Conservation (phyloP, 2,797 vertebrate species). For the Anableps anableps region DNA sequence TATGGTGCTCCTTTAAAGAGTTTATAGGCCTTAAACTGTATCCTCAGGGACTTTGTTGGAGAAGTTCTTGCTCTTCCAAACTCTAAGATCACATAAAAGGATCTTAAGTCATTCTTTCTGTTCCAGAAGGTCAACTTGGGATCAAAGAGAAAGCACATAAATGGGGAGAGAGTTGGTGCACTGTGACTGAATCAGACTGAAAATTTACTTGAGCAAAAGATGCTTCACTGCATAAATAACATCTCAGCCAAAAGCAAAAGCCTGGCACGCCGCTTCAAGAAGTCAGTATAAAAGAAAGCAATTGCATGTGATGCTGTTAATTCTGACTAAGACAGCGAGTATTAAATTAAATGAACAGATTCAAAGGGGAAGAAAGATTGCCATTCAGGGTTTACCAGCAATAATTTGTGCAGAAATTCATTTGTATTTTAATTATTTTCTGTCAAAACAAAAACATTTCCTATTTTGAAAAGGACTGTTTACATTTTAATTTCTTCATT, state of each 20-base stretch:
- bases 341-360: slow-evolving; percentile 15
- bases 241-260: slow-evolving; percentile 39
- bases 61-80: slow-evolving; percentile 40
- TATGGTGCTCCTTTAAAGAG: slow-evolving; percentile 60
- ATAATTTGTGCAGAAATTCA: slow-evolving; percentile 45
- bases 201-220: slow-evolving; percentile 64
- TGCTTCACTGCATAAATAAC: slow-evolving; percentile 62
- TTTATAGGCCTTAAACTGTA: slow-evolving; percentile 58
- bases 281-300: slow-evolving; percentile 36
- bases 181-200: slow-evolving; percentile 63
- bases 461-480: slow-evolving; percentile 31
- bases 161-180: slow-evolving; percentile 57
- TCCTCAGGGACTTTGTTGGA: slow-evolving; percentile 40
- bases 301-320: neutral
- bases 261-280: slow-evolving; percentile 17
- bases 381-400: neutral
- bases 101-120: slow-evolving; percentile 57
- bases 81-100: slow-evolving; percentile 63
- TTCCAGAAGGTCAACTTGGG: slow-evolving; percentile 72
- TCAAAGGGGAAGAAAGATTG: neutral
- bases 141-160: slow-evolving; percentile 68
- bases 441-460: slow-evolving; percentile 31
- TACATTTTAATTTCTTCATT: slow-evolving; percentile 40
- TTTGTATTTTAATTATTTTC: slow-evolving; percentile 50
- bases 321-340: slow-evolving; percentile 4